These are phyloP conservation scores for Ophiothrix spiculata DNA, from an alignment of 35 echinoderm and acorn worm genomes.

Conservation along the genomic window DNA sequence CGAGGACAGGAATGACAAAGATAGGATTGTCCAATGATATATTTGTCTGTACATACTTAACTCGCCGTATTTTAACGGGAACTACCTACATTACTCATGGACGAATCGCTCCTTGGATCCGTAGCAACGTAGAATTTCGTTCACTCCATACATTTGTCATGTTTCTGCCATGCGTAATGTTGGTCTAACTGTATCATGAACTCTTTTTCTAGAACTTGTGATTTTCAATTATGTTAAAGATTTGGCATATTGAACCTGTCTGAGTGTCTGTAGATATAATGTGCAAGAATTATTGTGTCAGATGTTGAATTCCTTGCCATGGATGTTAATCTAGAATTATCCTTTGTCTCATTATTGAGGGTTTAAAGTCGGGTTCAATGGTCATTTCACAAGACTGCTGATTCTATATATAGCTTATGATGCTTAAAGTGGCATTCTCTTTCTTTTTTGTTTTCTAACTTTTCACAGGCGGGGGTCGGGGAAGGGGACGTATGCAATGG, in stretches of 20 bases:
- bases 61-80: background rate
- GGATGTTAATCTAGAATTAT: no score
- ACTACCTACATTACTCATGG: constrained; percentile 11
- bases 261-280: background rate
- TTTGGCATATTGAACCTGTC: constrained; percentile 1
- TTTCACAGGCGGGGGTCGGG: constrained; percentile 6
- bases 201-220: background rate
- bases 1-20: background rate
- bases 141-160: no score
- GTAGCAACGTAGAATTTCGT: no score
- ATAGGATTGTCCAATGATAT: background rate
- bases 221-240: background rate
- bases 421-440: constrained; percentile 2
- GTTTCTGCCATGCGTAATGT: background rate
- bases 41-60: background rate
- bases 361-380: background rate
- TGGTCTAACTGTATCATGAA: background rate
- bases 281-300: no score
- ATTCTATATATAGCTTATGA: background rate
- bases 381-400: background rate
- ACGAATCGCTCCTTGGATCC: no score
- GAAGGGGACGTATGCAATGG: constrained; percentile 5
- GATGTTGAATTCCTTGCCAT: no score
- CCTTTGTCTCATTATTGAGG: no score
- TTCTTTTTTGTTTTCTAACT: background rate